phyloP scores from a whole-genome alignment of 2,113 vertebrate genomes.

The Panthera tigris region DNA sequence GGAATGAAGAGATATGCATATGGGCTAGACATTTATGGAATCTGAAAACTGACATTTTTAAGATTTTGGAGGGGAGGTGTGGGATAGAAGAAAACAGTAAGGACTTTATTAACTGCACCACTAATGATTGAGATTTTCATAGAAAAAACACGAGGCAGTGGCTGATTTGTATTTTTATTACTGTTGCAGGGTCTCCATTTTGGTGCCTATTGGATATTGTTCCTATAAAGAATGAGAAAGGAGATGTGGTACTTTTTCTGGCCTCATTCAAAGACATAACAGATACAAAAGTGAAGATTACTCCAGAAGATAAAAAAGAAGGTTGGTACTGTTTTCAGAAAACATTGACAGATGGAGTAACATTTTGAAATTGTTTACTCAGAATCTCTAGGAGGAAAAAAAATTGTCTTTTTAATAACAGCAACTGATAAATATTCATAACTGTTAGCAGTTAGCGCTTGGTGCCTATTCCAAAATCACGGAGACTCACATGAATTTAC shows the following conservation, averaged over 20 bases:
- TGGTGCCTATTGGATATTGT: conserved; percentile 99
- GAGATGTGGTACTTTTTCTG: conserved; percentile 98
- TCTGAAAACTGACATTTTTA: conserved; percentile 76
- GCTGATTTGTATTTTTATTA: conserved; percentile 73
- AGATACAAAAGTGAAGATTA: conserved; percentile 94
- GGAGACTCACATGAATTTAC: not conserved
- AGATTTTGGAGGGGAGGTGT: not conserved
- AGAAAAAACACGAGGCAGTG: not conserved
- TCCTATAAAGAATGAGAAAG: conserved; percentile 99
- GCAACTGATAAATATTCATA: conserved; percentile 66
- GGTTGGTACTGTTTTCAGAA: conserved; percentile 86
- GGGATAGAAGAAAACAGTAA: not conserved
- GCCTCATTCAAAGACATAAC: conserved; percentile 98
- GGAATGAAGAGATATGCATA: conserved; percentile 72
- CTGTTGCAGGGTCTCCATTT: conserved; percentile 92
- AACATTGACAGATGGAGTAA: conserved; percentile 61
- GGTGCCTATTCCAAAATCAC: not conserved
- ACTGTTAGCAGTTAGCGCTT: not conserved
- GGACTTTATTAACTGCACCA: not conserved
- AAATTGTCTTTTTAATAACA: conserved; percentile 45
- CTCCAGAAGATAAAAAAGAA: conserved; percentile 95
- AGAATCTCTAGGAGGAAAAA: conserved; percentile 25
- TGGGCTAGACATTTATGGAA: conserved; percentile 76
- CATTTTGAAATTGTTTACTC: conserved; percentile 58
- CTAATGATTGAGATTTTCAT: not conserved